phyloP scores from a whole-genome alignment of 2,888 invertebrate species.

The Sylvicola cinctus region DNA sequence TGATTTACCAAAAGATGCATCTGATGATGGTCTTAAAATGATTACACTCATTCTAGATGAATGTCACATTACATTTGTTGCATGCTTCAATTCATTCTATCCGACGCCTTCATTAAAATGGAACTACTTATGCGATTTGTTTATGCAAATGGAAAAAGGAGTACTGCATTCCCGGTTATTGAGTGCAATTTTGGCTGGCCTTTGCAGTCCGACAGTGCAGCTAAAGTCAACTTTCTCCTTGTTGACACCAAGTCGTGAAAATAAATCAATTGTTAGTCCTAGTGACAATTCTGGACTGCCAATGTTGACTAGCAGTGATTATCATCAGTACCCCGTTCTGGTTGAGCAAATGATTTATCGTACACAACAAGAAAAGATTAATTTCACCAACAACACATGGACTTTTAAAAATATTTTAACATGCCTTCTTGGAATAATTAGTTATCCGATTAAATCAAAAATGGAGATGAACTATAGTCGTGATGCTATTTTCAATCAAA shows the following conservation, averaged over 20 bases:
- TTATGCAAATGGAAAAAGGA: slow-evolving; percentile 44
- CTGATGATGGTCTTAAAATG: slow-evolving; percentile 33
- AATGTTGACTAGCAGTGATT: slow-evolving; percentile 43
- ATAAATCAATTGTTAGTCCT: slow-evolving; percentile 34
- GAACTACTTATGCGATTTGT: slow-evolving; percentile 70
- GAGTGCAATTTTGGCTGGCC: slow-evolving; percentile 64
- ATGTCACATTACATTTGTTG: slow-evolving; percentile 73
- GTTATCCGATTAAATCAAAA: slow-evolving; percentile 46
- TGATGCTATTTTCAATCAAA: slow-evolving; percentile 13
- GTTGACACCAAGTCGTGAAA: slow-evolving; percentile 26
- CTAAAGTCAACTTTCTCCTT: slow-evolving; percentile 56
- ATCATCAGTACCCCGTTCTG: slow-evolving; percentile 52
- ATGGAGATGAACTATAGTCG: slow-evolving; percentile 23
- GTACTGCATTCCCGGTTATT: slow-evolving; percentile 32
- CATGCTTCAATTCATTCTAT: slow-evolving; percentile 90
- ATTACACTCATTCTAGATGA: slow-evolving; percentile 63
- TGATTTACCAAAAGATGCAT: slow-evolving; percentile 28
- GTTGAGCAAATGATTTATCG: slow-evolving; percentile 61
- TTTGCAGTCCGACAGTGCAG: slow-evolving; percentile 58
- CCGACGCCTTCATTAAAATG: slow-evolving; percentile 85
- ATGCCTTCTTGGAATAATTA: slow-evolving; percentile 58
- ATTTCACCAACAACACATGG: slow-evolving; percentile 23
- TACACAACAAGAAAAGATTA: slow-evolving; percentile 28
- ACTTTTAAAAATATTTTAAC: slow-evolving; percentile 63
- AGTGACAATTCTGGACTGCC: slow-evolving; percentile 47